phyloP scores from a whole-genome alignment of 1,140 invertebrate species.

The Bombus huntii region DNA sequence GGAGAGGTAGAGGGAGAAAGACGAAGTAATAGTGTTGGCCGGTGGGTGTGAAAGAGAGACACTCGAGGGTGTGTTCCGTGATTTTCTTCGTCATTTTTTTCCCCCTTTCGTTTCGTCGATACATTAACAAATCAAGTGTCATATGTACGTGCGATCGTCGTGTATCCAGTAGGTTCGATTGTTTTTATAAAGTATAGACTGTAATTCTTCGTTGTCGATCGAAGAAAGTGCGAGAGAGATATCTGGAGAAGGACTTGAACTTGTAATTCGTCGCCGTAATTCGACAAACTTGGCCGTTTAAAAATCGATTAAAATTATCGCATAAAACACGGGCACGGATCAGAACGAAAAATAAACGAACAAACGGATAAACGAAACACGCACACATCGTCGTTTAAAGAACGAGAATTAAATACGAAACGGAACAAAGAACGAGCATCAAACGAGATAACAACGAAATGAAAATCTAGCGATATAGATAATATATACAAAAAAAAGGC shows the following conservation, averaged over 20 bases:
- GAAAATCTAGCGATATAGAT: slow-evolving; percentile 38
- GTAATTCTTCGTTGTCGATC: slow-evolving; percentile 18
- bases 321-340: background rate
- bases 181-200: slow-evolving; percentile 3
- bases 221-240: slow-evolving; percentile 14
- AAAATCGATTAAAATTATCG: background rate
- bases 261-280: slow-evolving; percentile 12
- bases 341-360: background rate
- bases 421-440: slow-evolving; percentile 17
- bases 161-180: background rate
- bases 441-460: slow-evolving; percentile 28
- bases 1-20: slow-evolving; percentile 26
- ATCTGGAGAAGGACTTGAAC: slow-evolving; percentile 21
- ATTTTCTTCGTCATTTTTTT: slow-evolving; percentile 29
- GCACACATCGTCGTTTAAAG: slow-evolving; percentile 26
- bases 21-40: slow-evolving; percentile 51
- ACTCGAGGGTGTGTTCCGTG: slow-evolving; percentile 60
- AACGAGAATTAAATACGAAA: slow-evolving; percentile 9
- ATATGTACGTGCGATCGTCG: slow-evolving; percentile 12
- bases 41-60: slow-evolving; percentile 54
- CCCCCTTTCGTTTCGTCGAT: background rate
- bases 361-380: background rate
- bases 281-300: background rate
- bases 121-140: slow-evolving; percentile 44
- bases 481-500: slow-evolving; percentile 16